Percentiles rank a stretch among this genome's conserved stretches.
Evolutionary conservation across 1,140 invertebrate species (phyloP).

Genomic region (Lepidostoma basale): DNA sequence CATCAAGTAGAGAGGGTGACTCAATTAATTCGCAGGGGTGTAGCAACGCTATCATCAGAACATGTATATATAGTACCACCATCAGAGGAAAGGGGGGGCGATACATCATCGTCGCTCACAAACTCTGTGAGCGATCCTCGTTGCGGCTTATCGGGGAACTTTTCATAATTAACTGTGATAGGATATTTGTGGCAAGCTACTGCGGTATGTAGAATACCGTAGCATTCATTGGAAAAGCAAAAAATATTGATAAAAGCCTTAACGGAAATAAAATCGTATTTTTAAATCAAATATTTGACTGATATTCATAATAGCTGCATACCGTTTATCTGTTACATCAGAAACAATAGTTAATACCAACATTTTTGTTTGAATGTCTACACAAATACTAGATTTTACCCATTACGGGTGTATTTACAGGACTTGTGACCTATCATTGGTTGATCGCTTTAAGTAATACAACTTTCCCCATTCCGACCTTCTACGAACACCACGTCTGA

Average conservation of each 20-base stretch:
- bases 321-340: not conserved
- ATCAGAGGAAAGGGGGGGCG: not conserved
- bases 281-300: not conserved
- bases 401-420: no score
- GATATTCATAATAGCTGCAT: not conserved
- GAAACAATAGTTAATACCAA: no score
- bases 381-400: no score
- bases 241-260: not conserved
- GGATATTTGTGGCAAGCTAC: not conserved
- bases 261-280: not conserved
- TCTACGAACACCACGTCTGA: no score
- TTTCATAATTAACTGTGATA: not conserved
- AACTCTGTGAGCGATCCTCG: no score
- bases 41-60: not conserved
- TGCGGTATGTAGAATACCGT: not conserved
- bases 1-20: not conserved
- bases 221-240: not conserved
- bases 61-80: no score
- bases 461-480: no score
- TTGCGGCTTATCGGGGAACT: not conserved
- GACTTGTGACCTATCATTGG: no score
- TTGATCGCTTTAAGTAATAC: no score
- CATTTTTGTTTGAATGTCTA: no score
- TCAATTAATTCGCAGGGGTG: not conserved
- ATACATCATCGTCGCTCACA: not conserved